These are phyloP conservation scores for Merops nubicus DNA, from an alignment of 2,113 vertebrate genomes.

Conservation along the genomic window DNA sequence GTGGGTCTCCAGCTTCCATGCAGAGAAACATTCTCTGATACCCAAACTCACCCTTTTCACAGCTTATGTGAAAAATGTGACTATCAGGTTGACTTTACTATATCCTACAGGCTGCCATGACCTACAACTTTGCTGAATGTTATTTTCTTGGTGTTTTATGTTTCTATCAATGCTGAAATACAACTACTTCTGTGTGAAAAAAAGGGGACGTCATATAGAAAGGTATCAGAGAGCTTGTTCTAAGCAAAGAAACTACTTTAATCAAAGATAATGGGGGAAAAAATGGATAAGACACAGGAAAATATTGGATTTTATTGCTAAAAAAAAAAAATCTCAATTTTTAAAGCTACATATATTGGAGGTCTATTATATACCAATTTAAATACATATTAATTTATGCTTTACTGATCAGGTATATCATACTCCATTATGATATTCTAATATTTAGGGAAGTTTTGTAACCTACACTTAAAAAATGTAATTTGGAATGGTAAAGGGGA, in stretches of 20 bases:
- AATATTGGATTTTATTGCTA: accelerated
- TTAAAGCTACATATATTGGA: background rate
- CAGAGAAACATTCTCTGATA: background rate
- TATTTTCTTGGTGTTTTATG: background rate
- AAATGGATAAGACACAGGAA: background rate
- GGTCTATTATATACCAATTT: background rate
- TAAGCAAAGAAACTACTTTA: background rate
- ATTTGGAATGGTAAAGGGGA: background rate
- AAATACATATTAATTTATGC: background rate
- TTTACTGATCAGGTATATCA: background rate
- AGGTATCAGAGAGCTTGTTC: background rate
- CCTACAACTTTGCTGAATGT: background rate
- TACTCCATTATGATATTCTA: background rate
- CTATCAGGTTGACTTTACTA: background rate
- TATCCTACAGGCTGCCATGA: background rate
- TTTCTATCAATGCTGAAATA: background rate
- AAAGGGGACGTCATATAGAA: background rate
- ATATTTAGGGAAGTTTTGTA: background rate
- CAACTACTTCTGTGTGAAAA: background rate
- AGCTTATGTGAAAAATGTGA: background rate
- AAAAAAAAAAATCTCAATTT: background rate
- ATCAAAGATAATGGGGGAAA: background rate
- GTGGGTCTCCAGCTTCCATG: background rate
- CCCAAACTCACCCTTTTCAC: background rate
- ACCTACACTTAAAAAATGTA: background rate